Percentiles rank a stretch among this genome's conserved stretches.
Evolutionary conservation across 2,113 vertebrate genomes (phyloP).

Genomic region (Melanostigma gelatinosum): DNA sequence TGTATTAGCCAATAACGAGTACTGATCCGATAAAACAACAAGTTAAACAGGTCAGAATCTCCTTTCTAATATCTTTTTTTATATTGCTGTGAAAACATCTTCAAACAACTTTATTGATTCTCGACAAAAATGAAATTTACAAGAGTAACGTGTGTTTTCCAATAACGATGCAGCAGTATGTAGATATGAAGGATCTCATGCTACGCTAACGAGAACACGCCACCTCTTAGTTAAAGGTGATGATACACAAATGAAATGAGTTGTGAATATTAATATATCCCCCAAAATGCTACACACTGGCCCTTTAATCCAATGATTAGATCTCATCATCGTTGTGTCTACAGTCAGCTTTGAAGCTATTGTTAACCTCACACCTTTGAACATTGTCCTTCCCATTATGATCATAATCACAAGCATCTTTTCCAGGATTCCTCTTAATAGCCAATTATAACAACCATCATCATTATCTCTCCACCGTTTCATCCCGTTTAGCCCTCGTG

Average conservation of each 20-base stretch:
- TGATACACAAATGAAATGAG: not conserved
- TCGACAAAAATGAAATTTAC: too few species aligned
- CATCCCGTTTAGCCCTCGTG: constrained; percentile 29
- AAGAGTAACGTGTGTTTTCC: too few species aligned
- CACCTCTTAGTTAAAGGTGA: not conserved
- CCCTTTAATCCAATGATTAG: not conserved
- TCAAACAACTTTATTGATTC: too few species aligned
- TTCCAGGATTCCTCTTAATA: not conserved
- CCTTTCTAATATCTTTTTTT: too few species aligned
- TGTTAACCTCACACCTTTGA: constrained; percentile 11
- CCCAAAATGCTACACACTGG: not conserved
- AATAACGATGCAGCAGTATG: too few species aligned
- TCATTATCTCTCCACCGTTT: constrained; percentile 30
- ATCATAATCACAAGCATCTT: constrained; percentile 14
- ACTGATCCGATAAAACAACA: too few species aligned
- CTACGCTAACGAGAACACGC: not conserved
- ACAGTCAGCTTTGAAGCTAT: not conserved
- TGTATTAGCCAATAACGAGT: too few species aligned
- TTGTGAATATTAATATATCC: too few species aligned
- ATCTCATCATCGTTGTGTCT: not conserved
- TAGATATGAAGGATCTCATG: not conserved
- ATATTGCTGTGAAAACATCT: too few species aligned
- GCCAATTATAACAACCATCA: constrained; percentile 9
- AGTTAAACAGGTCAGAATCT: too few species aligned
- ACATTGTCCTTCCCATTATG: not conserved